Evolutionary conservation across 2,797 vertebrate genomes (phyloP).

Genomic region (Chelmon rostratus): DNA sequence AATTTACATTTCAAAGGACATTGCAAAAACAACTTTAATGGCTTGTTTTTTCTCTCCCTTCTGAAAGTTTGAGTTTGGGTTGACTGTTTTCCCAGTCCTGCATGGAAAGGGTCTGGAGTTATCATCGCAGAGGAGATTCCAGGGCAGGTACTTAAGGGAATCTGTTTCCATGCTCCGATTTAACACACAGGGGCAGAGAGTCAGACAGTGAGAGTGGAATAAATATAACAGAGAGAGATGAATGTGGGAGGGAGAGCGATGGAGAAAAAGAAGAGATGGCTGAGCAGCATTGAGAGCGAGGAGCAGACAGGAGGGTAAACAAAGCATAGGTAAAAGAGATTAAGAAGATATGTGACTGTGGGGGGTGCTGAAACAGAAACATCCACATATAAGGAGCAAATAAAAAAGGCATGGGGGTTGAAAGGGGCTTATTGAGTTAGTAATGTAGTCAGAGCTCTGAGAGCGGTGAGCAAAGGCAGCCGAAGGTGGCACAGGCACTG

Average conservation of each 20-base stretch:
- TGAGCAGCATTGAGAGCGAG: constrained; percentile 43
- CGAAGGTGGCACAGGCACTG: constrained; percentile 70
- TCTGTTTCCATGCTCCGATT: constrained; percentile 72
- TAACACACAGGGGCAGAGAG: constrained; percentile 54
- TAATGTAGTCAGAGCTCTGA: constrained; percentile 51
- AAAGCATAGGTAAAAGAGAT: constrained; percentile 64
- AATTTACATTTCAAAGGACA: constrained; percentile 73
- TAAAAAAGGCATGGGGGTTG: constrained; percentile 37
- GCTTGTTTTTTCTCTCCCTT: constrained; percentile 38
- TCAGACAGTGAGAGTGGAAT: constrained; percentile 58
- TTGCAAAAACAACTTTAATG: constrained; percentile 53
- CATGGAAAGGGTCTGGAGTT: constrained; percentile 78
- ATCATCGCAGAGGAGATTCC: constrained; percentile 75
- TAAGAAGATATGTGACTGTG: constrained; percentile 46
- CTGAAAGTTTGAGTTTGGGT: constrained; percentile 52
- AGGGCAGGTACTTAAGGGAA: constrained; percentile 76
- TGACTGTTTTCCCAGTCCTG: constrained; percentile 70
- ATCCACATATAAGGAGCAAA: constrained; percentile 45
- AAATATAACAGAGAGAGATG: constrained; percentile 63
- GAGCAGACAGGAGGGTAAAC: constrained; percentile 67
- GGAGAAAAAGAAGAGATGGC: constrained; percentile 33
- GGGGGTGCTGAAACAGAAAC: constrained; percentile 27
- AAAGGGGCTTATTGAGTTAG: constrained; percentile 55
- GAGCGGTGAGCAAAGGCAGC: constrained; percentile 60
- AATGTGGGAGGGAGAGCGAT: constrained; percentile 54